Evolutionary conservation across 2,888 invertebrate genomes (phyloP).

Genomic region (Listrodromus nycthemerus): DNA sequence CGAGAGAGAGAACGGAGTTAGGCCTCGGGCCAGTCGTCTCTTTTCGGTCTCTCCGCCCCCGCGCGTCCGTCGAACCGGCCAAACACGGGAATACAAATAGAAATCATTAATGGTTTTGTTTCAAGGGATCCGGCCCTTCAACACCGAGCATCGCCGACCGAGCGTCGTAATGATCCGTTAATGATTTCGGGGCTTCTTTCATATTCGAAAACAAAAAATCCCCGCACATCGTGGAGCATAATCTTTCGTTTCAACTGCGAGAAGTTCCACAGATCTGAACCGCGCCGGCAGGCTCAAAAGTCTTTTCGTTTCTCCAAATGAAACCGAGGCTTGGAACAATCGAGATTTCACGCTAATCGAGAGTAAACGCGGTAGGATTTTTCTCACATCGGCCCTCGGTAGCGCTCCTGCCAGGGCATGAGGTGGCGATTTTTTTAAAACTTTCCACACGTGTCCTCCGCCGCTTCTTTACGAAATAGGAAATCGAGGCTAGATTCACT

Average conservation of each 20-base stretch:
- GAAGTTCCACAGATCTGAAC: conserved; percentile 37
- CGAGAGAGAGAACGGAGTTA: not conserved
- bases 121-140: conserved; percentile 74
- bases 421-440: conserved; percentile 51
- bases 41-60: conserved; percentile 67
- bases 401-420: conserved; percentile 26
- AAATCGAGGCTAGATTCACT: conserved; percentile 7
- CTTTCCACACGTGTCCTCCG: conserved; percentile 10
- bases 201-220: conserved; percentile 41
- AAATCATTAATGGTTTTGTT: conserved; percentile 84
- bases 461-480: not conserved
- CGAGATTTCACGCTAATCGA: conserved; percentile 76
- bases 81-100: conserved; percentile 80
- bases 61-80: conserved; percentile 60
- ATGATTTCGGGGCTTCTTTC: conserved; percentile 73
- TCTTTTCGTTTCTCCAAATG: conserved; percentile 43
- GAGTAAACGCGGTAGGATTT: conserved; percentile 52
- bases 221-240: conserved; percentile 32
- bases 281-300: conserved; percentile 14
- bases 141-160: conserved; percentile 40
- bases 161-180: conserved; percentile 72
- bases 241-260: conserved; percentile 59
- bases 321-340: conserved; percentile 69
- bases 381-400: conserved; percentile 28
- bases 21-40: conserved; percentile 56